Conservation (phyloP, 2,113 vertebrate species). For the Uropsilus gracilis region DNA sequence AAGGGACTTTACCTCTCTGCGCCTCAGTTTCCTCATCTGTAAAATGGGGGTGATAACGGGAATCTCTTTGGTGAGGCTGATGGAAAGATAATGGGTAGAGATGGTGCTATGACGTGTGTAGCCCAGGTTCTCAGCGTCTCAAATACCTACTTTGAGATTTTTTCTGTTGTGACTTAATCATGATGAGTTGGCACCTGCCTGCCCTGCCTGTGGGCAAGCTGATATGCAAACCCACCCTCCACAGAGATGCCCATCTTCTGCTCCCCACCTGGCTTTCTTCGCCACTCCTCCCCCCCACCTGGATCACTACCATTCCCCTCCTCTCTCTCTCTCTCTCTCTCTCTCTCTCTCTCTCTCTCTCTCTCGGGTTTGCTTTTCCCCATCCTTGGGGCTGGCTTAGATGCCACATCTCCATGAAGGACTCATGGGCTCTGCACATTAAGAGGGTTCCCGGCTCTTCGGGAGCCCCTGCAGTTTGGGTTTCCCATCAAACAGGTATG, state of each 20-base stretch:
- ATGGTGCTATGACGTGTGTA: not conserved
- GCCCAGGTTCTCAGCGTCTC: rapidly evolving
- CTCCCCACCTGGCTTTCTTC: not conserved
- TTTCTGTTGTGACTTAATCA: not conserved
- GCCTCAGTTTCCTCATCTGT: not conserved
- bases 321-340: too few species aligned
- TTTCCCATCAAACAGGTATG: too few species aligned
- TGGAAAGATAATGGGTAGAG: not conserved
- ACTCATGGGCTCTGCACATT: not conserved
- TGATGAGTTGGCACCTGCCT: not conserved
- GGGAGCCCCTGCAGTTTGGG: not conserved
- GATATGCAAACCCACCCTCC: not conserved
- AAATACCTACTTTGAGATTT: not conserved
- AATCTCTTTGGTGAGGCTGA: not conserved
- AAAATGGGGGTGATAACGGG: not conserved
- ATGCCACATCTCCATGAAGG: not conserved
- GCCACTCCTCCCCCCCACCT: rapidly evolving
- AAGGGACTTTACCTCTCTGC: not conserved
- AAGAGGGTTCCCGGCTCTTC: not conserved
- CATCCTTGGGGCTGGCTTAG: not conserved
- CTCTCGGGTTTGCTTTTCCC: not conserved
- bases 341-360: too few species aligned
- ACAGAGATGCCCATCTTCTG: not conserved
- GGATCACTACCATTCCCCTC: not conserved
- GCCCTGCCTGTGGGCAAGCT: not conserved